A percentile compares a stretch with the other conserved stretches of the same genome.
Conservation (phyloP, 2,113 vertebrate species). For the Pluvianellus socialis region DNA sequence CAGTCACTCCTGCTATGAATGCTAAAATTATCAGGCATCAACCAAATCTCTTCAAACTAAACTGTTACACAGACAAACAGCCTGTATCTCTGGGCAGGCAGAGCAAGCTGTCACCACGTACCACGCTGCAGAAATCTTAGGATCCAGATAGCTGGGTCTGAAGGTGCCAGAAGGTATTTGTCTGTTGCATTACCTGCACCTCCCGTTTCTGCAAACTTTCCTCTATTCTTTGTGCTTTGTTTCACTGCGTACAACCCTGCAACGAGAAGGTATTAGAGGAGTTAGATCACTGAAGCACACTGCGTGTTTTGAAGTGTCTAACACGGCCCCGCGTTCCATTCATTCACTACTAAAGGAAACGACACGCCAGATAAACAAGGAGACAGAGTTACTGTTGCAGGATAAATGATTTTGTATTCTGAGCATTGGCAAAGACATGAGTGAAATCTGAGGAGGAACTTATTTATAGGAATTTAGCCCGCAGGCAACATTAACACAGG, state of each 20-base stretch:
- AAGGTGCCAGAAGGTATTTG: slow-evolving; percentile 77
- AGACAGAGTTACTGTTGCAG: not conserved
- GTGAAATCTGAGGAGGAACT: not conserved
- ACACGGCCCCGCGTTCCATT: fast-evolving
- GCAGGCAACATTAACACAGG: not conserved
- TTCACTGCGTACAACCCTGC: slow-evolving; percentile 68
- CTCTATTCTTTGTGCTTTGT: slow-evolving; percentile 63
- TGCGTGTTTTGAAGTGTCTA: not conserved
- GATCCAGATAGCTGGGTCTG: slow-evolving; percentile 76
- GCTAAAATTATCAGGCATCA: not conserved
- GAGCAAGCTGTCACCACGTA: not conserved
- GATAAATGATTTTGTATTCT: not conserved
- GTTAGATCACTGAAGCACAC: not conserved
- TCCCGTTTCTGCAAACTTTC: slow-evolving; percentile 76
- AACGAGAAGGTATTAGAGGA: not conserved
- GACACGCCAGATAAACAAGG: fast-evolving
- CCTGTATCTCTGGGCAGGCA: not conserved
- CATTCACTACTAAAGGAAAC: not conserved
- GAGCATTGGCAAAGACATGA: not conserved
- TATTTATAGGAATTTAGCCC: not conserved
- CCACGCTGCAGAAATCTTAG: slow-evolving; percentile 71
- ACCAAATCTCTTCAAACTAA: not conserved
- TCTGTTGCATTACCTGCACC: slow-evolving; percentile 69
- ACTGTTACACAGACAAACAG: not conserved
- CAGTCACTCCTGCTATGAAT: not conserved